Evolutionary conservation across 2,113 vertebrate genomes (phyloP), one percentile per base, ranked within the genome.

Genomic region (Neotragus pygmaeus): DNA sequence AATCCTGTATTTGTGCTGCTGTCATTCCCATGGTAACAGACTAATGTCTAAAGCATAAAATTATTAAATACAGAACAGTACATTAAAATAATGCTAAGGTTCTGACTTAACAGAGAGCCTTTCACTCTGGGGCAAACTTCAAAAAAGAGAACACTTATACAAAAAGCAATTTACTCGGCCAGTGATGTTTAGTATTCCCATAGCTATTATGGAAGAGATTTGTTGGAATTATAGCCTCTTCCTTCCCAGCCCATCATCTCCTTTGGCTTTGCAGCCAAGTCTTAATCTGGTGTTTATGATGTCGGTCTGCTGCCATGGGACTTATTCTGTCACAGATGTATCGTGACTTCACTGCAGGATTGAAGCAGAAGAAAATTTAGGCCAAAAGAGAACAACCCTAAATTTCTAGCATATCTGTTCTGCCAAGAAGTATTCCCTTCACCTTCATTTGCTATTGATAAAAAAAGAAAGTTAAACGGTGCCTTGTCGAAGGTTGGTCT

Each of bases 11-110:
- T 98, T 98, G 98, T 98, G 97, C 93, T 73, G 94, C 98, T 98
- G 98, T 95, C 98, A 99, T 99, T 97, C 98, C 98, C 98, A 99
- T 99, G 98, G 99, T 97, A 99, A 99, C 99, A 98, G 98, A 99
- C 98, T 95, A 82, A 96, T 98, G 98, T 99, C 98, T 98, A 98
- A 98, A 97, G 98, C 98, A 83, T 97, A 89, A 98, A 98, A 99
- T 98, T 98, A 98, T 99, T 99, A 98, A 98, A 98, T 97, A 98
- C 98, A 92, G 98, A 98, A 58, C 86, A 98, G 98, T 96, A 85
- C 98, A 98, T 99, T 99, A 99, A 99, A 99, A 98, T 98, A 98
- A 98, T 70, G 98, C 97, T 97, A 90, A 98, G 98, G 98, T 98
- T 98, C 98, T 96, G 97, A 97, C 98, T 99, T 98, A 97, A 82